Percentiles rank a stretch among this genome's conserved stretches.
phyloP scores from a whole-genome alignment of 2,113 vertebrate species.

The Ctenodactylus gundi region DNA sequence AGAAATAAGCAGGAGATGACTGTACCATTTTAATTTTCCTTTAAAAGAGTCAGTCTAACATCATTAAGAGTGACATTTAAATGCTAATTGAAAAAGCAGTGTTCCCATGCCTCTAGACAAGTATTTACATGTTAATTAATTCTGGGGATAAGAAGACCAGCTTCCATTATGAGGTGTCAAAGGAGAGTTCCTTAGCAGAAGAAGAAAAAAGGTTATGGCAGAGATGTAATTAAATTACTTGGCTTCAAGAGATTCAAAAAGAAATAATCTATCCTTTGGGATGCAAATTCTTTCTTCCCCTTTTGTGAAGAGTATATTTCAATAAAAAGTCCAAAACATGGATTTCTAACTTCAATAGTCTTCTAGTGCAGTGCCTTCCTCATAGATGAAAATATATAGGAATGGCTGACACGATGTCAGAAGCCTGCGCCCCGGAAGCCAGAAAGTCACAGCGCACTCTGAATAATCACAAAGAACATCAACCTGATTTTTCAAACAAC shows the following conservation, averaged over 20 bases:
- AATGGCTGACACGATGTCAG: too few relatives aligned
- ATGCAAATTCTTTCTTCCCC: slow-evolving; percentile 59
- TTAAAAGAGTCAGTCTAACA: slow-evolving; percentile 67
- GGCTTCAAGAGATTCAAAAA: slow-evolving; percentile 58
- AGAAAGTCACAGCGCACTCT: slow-evolving; percentile 10
- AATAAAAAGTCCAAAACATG: slow-evolving; percentile 59
- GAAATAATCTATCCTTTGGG: slow-evolving; percentile 53
- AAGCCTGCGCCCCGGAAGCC: background rate
- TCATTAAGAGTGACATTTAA: slow-evolving; percentile 75
- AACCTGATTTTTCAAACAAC: slow-evolving; percentile 34
- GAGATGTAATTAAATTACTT: slow-evolving; percentile 72
- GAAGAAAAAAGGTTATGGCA: slow-evolving; percentile 66
- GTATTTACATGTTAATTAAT: slow-evolving; percentile 77
- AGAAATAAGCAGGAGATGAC: slow-evolving; percentile 51
- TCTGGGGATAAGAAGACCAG: slow-evolving; percentile 57
- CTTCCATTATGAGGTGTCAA: slow-evolving; percentile 54
- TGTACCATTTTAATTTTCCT: slow-evolving; percentile 61
- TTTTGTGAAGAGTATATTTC: slow-evolving; percentile 54
- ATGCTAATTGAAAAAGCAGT: slow-evolving; percentile 71
- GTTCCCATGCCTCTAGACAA: slow-evolving; percentile 48
- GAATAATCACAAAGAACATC: slow-evolving; percentile 1
- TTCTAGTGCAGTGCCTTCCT: slow-evolving; percentile 15
- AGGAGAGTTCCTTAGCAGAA: slow-evolving; percentile 23
- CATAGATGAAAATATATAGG: slow-evolving; percentile 46
- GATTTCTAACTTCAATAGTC: slow-evolving; percentile 43